Evolutionary conservation across 2,888 invertebrate species (phyloP), one percentile per base, ranked within the genome.

Genomic region (Pristionchus maxplancki): DNA sequence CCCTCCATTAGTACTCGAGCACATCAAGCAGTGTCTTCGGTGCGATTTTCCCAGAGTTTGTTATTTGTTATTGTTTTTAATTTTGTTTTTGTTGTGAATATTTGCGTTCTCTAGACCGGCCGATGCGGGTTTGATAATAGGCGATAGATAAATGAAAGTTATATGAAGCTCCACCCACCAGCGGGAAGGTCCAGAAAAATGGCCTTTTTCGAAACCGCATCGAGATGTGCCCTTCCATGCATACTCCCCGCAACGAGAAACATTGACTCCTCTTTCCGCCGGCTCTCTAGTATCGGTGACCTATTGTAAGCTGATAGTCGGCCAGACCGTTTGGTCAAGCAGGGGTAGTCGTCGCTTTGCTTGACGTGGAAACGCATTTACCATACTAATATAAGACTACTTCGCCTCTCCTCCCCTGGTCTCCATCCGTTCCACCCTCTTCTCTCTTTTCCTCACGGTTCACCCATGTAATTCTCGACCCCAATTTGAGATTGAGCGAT

Each of bases 341-440:
- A n/a, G n/a, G n/a, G n/a, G n/a, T n/a, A n/a, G n/a, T n/a, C n/a
- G n/a, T n/a, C n/a, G n/a, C n/a, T n/a, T n/a, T n/a, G n/a, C n/a
- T n/a, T n/a, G n/a, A n/a, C n/a, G n/a, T n/a, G n/a, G n/a, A n/a
- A n/a, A n/a, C n/a, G n/a, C n/a, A n/a, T n/a, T n/a, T n/a, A n/a
- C n/a, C n/a, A n/a, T n/a, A n/a, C n/a, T n/a, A n/a, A n/a, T n/a
- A n/a, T n/a, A n/a, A n/a, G n/a, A n/a, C n/a, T n/a, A n/a, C n/a
- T n/a, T n/a, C n/a, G n/a, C n/a, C n/a, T n/a, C n/a, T n/a, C n/a
- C n/a, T n/a, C n/a, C 5, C 44, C 50, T 5, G 28, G 20, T 28
- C 15, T 64, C 37, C n/a, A n/a, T n/a, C 89, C 87, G 31, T 62
- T 44, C 58, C 53, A 40, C 88, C 53, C 78, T 44, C 71, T 71